phyloP scores from a whole-genome alignment of 2,113 vertebrate genomes.

The Formicarius rufipectus region DNA sequence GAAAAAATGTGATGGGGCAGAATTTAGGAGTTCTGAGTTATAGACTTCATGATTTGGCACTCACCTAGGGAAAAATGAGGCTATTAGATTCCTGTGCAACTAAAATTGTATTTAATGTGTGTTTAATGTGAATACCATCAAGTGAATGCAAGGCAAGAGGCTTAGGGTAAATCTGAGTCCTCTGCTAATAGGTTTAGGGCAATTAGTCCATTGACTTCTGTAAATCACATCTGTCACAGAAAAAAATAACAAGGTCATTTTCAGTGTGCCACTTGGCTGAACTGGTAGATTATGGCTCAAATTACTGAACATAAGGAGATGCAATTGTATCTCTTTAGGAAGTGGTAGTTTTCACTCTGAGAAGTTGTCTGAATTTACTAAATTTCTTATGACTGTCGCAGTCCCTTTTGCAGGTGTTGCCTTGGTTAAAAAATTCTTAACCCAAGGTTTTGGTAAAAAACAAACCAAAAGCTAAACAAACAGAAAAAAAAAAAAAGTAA shows the following conservation, averaged over 20 bases:
- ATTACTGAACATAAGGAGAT: not conserved
- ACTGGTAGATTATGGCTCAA: not conserved
- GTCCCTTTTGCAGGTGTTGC: not conserved
- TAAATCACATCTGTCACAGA: slow-evolving; percentile 27
- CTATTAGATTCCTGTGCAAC: not conserved
- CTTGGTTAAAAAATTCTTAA: not conserved
- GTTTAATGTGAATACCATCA: slow-evolving; percentile 33
- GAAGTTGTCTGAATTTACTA: not conserved
- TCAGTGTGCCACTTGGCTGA: not conserved
- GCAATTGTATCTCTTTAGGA: not conserved
- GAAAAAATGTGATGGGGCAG: not conserved
- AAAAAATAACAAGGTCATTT: slow-evolving; percentile 3
- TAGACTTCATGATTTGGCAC: not conserved
- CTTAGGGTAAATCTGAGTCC: not conserved
- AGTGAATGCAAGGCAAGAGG: not conserved
- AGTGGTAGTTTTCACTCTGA: not conserved
- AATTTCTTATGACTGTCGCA: not conserved
- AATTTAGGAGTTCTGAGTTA: not conserved
- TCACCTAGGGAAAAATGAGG: not conserved
- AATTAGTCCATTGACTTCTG: slow-evolving; percentile 36
- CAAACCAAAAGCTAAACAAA: not conserved
- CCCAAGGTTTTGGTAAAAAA: not conserved
- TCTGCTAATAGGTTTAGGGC: slow-evolving; percentile 21
- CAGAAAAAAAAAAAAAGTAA: not conserved
- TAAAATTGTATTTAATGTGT: not conserved